A percentile compares a stretch with the other conserved stretches of the same genome.
These are phyloP conservation scores for Orchesella flavescens DNA, from an alignment of 2,888 invertebrate species.

Conservation along the genomic window DNA sequence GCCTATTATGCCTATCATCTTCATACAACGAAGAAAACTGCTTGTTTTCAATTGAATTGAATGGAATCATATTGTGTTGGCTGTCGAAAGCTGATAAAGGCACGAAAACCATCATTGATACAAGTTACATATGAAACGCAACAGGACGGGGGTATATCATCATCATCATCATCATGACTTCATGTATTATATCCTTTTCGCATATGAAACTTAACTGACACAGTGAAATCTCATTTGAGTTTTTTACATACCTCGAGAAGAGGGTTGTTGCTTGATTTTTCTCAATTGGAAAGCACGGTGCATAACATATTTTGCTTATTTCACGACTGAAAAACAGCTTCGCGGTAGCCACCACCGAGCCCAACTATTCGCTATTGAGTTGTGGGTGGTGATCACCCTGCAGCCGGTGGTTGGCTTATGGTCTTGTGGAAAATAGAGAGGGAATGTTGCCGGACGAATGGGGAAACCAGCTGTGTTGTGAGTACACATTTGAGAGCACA, in stretches of 20 bases:
- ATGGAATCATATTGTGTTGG: background rate
- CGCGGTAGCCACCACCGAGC: background rate
- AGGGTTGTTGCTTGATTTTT: constrained; percentile 1
- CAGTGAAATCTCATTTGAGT: background rate
- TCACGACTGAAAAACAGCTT: constrained; percentile 21
- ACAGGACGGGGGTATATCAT: constrained; percentile 7
- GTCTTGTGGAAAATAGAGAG: constrained; percentile 24
- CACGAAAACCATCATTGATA: background rate
- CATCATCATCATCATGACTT: background rate
- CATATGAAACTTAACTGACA: constrained; percentile 14
- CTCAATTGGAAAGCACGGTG: constrained; percentile 2
- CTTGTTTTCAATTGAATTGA: constrained; percentile 1
- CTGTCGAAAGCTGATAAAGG: background rate
- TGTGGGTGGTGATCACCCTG: constrained; percentile 27
- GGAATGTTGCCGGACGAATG: constrained; percentile 34
- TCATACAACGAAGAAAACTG: background rate
- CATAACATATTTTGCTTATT: constrained; percentile 13
- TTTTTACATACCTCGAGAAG: background rate
- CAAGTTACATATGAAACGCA: background rate
- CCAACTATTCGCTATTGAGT: background rate
- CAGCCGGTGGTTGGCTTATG: constrained; percentile 4
- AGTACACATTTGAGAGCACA: background rate
- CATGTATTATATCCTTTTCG: background rate
- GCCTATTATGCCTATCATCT: no score
- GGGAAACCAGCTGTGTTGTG: constrained; percentile 28